These are phyloP conservation scores for Sphaerophoria taeniata DNA, from an alignment of 2,888 invertebrate species.

Conservation along the genomic window DNA sequence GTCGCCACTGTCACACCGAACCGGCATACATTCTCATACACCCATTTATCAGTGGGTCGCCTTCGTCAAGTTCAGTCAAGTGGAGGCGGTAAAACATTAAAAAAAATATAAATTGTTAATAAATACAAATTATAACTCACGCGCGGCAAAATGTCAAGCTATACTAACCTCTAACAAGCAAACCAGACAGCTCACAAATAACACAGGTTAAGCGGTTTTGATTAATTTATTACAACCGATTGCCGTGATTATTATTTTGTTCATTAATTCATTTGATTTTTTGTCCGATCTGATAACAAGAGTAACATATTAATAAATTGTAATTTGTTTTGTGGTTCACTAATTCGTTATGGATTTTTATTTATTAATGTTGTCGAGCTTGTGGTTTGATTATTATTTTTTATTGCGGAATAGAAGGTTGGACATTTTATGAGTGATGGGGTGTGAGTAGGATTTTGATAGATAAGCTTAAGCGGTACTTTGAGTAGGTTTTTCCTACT, in stretches of 20 bases:
- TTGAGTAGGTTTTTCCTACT: conserved; percentile 58
- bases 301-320: conserved; percentile 67
- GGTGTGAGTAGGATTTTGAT: background rate
- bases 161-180: conserved; percentile 37
- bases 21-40: background rate
- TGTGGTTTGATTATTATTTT: background rate
- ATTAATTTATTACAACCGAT: conserved; percentile 71
- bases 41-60: conserved; percentile 46
- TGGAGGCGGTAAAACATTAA: conserved; percentile 46
- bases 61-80: conserved; percentile 19
- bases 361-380: background rate
- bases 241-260: conserved; percentile 62
- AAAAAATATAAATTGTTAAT: background rate
- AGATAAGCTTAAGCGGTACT: conserved; percentile 23
- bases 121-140: conserved; percentile 20
- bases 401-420: conserved; percentile 2
- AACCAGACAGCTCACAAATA: conserved; percentile 20
- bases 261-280: conserved; percentile 29
- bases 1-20: too few species aligned
- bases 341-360: conserved; percentile 62
- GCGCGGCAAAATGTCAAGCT: conserved; percentile 63
- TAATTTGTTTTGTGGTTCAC: conserved; percentile 67
- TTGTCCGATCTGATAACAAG: conserved; percentile 65
- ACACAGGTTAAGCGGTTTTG: conserved; percentile 70
- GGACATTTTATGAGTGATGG: background rate